Evolutionary conservation across 2,888 invertebrate species (phyloP), one percentile per base, ranked within the genome.

Genomic region (Ophion slaviceki): DNA sequence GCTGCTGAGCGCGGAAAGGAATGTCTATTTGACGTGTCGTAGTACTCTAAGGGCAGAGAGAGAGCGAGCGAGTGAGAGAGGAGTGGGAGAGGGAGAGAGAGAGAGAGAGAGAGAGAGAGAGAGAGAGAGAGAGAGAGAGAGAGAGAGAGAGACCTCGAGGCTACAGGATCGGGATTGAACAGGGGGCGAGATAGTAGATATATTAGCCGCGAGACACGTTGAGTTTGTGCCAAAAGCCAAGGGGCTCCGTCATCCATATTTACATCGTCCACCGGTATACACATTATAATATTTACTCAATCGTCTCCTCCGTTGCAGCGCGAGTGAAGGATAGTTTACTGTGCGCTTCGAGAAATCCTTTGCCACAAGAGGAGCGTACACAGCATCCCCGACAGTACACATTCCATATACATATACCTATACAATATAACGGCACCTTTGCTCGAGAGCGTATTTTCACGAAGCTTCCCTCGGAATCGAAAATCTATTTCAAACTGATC

Each of bases 201-300:
- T 84, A 84, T 88, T 80, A 82, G 83, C 59, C 82, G 74, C 45
- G 62, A 82, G 78, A 87, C 61, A 81, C 68, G 84, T 84, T 82
- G 87, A 88, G 74, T 80, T 87, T 80, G 82, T 80, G 84, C 78
- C 85, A 86, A 79, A 83, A 78, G 77, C 84, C 74, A 75, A 74
- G 64, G 71, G 71, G 61, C 24, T 17, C 61, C 72, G 62, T 45
- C 81, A 86, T 84, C 84, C 77, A 86, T 86, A 87, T 87, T 84
- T 87, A 84, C 81, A 70, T 66, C 66, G 62, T 66, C 71, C 40
- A 62, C 28, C 53, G 62, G 75, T 79, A 80, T 75, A 76, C 79
- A 86, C 84, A 87, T 84, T 84, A 84, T 86, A 85, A 84, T 87
- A 84, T 88, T 88, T 85, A 82, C 85, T 80, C 77, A 84, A 59